Percentiles rank a stretch among this genome's conserved stretches.
phyloP scores from a whole-genome alignment of 1,140 invertebrate genomes.

The Lepeophtheirus salmonis region DNA sequence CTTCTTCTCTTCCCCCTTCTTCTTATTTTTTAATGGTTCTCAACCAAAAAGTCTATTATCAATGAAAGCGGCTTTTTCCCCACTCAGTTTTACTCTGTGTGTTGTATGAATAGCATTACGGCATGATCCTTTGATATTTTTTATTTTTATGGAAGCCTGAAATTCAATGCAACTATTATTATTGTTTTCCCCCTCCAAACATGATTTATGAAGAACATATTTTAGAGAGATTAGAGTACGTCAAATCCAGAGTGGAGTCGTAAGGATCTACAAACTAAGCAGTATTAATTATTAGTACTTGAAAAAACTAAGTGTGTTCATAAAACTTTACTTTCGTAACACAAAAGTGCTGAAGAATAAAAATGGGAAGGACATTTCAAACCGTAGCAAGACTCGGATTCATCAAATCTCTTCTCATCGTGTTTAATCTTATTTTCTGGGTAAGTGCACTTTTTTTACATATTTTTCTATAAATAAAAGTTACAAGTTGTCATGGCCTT shows the following conservation, averaged over 20 bases:
- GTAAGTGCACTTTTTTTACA: too few species aligned
- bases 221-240: too few species aligned
- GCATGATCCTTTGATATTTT: not conserved
- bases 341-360: not conserved
- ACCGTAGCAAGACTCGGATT: not conserved
- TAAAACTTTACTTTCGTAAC: not conserved
- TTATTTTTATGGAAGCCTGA: not conserved
- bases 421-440: not conserved
- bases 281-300: too few species aligned
- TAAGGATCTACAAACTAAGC: too few species aligned
- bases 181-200: not conserved
- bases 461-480: too few species aligned
- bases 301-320: not conserved
- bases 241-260: too few species aligned
- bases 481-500: too few species aligned
- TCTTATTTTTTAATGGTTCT: not conserved
- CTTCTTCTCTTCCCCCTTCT: too few species aligned
- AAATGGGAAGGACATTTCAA: not conserved
- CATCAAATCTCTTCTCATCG: not conserved
- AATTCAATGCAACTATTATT: not conserved
- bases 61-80: not conserved
- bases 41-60: not conserved
- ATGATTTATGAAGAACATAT: not conserved
- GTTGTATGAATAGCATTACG: too few species aligned
- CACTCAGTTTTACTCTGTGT: not conserved